These are phyloP conservation scores for Drosophila histrio DNA, from an alignment of 2,888 invertebrate genomes.

Conservation along the genomic window DNA sequence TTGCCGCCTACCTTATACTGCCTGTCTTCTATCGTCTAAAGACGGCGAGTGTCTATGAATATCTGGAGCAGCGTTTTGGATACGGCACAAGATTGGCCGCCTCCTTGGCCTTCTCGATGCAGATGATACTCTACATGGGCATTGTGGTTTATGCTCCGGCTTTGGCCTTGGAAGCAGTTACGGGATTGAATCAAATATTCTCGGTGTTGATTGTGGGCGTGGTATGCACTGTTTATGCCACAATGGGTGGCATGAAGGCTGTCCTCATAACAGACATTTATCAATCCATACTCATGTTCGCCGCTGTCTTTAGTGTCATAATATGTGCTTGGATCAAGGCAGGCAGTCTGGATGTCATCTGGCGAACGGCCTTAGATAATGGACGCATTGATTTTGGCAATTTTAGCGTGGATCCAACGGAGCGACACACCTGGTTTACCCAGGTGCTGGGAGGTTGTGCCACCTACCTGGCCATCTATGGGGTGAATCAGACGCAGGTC, in stretches of 20 bases:
- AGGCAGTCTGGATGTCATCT: conserved; percentile 89
- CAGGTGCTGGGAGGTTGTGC: conserved; percentile 91
- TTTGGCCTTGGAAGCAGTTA: conserved; percentile 93
- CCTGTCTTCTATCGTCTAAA: conserved; percentile 94
- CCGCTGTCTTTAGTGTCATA: conserved; percentile 91
- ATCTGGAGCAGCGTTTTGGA: conserved; percentile 94
- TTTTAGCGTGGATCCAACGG: conserved; percentile 91
- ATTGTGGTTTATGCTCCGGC: conserved; percentile 97
- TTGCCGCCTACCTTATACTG: conserved; percentile 90
- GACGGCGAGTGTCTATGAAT: conserved; percentile 96
- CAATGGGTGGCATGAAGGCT: conserved; percentile 95
- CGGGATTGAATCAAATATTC: conserved; percentile 89
- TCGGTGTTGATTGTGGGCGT: conserved; percentile 88
- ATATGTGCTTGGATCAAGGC: conserved; percentile 89
- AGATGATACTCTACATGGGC: conserved; percentile 95
- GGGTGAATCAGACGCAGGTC: conserved; percentile 94
- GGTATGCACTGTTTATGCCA: conserved; percentile 94
- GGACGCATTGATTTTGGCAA: conserved; percentile 89
- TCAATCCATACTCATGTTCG: conserved; percentile 93
- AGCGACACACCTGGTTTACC: conserved; percentile 93
- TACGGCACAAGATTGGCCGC: conserved; percentile 90
- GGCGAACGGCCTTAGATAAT: conserved; percentile 88
- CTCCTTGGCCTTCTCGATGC: conserved; percentile 93
- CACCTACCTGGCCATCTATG: conserved; percentile 92
- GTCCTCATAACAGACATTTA: conserved; percentile 94